Evolutionary conservation across 2,797 vertebrate species (phyloP).

Genomic region (Lagothrix lagotricha): DNA sequence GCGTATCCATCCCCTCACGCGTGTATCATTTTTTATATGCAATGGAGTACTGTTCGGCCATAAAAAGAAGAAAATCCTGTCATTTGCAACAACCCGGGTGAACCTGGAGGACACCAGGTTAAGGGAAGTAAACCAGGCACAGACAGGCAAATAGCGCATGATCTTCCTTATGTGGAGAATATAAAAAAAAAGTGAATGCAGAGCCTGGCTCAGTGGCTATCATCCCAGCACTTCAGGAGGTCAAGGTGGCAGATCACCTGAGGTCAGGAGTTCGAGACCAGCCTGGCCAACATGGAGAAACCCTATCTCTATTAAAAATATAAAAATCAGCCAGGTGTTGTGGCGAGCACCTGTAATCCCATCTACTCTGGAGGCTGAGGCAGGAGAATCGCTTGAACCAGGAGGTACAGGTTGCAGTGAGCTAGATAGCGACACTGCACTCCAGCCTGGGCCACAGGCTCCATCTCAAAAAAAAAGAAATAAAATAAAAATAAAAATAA

Average conservation of each 20-base stretch:
- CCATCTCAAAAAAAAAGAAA: background rate
- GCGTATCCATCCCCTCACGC: background rate
- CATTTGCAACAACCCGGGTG: too few species aligned
- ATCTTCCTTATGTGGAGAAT: too few species aligned
- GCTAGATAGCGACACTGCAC: too few species aligned
- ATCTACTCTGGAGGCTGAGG: background rate
- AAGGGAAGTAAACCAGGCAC: too few species aligned
- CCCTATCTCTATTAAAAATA: background rate
- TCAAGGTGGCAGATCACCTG: background rate
- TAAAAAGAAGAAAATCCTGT: background rate
- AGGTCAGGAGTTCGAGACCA: background rate
- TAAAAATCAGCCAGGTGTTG: background rate
- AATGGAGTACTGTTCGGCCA: too few species aligned
- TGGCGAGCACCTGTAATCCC: background rate
- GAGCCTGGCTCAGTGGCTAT: background rate
- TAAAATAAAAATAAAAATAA: background rate
- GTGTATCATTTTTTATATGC: too few species aligned
- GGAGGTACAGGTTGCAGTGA: background rate
- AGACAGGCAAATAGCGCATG: too few species aligned
- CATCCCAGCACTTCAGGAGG: background rate
- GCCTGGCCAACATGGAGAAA: background rate
- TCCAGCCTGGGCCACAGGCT: background rate
- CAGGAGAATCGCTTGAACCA: background rate
- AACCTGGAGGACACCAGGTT: background rate
- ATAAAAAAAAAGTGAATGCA: background rate